Percentiles rank a stretch among this genome's conserved stretches.
phyloP scores from a whole-genome alignment of 2,888 invertebrate genomes.

The Agrochola lota region DNA sequence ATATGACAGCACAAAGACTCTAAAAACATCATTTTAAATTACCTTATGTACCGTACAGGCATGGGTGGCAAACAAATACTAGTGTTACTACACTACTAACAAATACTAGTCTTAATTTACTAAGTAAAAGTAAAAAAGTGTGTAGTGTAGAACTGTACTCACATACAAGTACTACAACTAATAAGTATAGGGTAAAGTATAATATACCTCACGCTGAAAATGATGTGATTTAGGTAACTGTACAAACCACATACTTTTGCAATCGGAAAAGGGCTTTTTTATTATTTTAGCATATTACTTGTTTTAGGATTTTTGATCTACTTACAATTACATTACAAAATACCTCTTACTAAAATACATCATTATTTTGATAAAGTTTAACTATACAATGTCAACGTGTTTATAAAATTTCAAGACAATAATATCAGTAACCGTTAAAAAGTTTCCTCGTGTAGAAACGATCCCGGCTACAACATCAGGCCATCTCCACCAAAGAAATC shows the following conservation, averaged over 20 bases:
- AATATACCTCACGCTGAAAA: neutral
- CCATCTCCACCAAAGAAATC: neutral
- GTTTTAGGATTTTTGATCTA: no score
- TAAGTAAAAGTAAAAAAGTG: no score
- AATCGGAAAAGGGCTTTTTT: no score
- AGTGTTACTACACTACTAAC: no score
- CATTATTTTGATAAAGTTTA: neutral
- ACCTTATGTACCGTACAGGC: neutral
- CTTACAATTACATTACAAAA: no score
- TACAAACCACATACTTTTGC: neutral
- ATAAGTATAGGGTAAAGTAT: neutral
- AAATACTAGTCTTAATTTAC: no score
- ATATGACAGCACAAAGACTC: neutral
- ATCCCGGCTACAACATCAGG: neutral
- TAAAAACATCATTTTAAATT: neutral
- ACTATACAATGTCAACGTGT: neutral
- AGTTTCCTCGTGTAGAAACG: neutral
- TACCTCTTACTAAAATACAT: neutral
- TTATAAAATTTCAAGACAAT: slow-evolving; percentile 1
- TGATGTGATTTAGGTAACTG: neutral
- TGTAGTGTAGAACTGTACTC: no score
- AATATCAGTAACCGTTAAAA: neutral
- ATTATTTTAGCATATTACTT: neutral
- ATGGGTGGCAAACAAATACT: neutral
- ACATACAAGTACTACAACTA: neutral